Base-by-base conservation (phyloP, 2,888 invertebrate genomes). In the Harpagoxenus sublaevis region DNA sequence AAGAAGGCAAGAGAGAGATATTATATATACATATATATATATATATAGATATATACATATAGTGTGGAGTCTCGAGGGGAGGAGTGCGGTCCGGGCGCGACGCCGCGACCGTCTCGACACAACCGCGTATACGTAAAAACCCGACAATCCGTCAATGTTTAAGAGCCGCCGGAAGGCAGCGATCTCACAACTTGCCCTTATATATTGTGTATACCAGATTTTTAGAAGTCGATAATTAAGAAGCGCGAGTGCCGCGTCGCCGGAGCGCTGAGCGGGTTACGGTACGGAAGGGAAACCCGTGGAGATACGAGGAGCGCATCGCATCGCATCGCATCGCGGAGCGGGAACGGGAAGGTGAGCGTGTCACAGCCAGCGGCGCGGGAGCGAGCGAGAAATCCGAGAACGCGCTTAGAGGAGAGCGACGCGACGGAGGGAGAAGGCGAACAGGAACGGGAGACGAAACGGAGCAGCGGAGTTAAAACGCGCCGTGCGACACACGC, bases 61-160 rank as follows among this genome's bases (percentile, higher is more conserved):
- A 12, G 23, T 60, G 77, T 65, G 65, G 31, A 42, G 53, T 48
- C 39, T 65, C 35, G 57, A 84, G 66, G 55, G 81, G 84, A 85
- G 57, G 84, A 84, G 84, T 89, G 86, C 87, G 85, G 87, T 60
- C 87, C 91, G 88, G 89, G 84, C 86, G 85, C 87, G 87, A 89
- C 91, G 91, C 91, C 91, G 91, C 91, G 91, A 90, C 87, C 89
- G 86, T 85, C 74, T 81, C 89, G 91, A 91, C 75, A 83, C 57
- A 88, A 93, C 89, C 91, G 88, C 87, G 94, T 93, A 93, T 93
- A 94, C 94, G 93, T 93, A 92, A 94, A 94, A 92, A 91, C 88
- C 87, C 93, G 94, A 94, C 94, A 94, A 94, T 94, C 94, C 94
- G 94, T 93, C 93, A 92, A 92, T 84, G 74, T 89, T 86, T 23